phyloP scores from a whole-genome alignment of 2,113 vertebrate species.

The Loxodonta africana region DNA sequence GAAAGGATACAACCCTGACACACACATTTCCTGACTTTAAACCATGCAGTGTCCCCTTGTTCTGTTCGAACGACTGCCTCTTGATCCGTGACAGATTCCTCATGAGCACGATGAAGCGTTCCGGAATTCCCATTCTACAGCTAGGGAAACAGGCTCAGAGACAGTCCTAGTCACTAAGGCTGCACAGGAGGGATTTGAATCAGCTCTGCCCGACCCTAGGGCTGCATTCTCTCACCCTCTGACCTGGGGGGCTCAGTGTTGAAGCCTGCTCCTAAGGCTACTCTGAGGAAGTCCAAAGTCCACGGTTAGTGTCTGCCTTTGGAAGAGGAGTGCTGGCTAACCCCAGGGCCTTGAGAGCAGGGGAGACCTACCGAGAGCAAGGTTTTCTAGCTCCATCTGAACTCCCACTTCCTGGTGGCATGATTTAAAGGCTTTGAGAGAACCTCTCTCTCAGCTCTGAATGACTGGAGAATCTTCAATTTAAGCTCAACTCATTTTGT shows the following conservation, averaged over 20 bases:
- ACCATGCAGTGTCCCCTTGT: too few relatives aligned
- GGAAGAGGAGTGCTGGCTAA: neutral
- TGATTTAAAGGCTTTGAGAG: neutral
- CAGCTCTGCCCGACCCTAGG: accelerated
- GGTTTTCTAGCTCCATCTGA: neutral
- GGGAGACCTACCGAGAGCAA: neutral
- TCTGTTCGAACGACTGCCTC: too few relatives aligned
- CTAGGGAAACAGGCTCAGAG: conserved; percentile 15
- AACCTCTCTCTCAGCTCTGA: neutral
- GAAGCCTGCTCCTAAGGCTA: neutral
- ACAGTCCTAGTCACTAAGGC: accelerated
- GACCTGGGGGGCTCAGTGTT: neutral
- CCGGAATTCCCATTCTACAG: neutral
- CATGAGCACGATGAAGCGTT: too few relatives aligned
- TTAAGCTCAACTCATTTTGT: neutral
- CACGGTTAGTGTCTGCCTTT: neutral
- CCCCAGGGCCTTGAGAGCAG: neutral
- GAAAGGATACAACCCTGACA: too few relatives aligned
- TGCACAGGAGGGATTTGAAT: neutral
- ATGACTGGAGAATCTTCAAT: neutral
- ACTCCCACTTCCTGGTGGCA: too few relatives aligned
- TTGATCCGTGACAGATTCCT: too few relatives aligned
- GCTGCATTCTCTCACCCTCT: too few relatives aligned
- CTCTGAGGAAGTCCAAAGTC: conserved; percentile 25
- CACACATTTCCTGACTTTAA: too few relatives aligned